Evolutionary conservation across 2,797 vertebrate species (phyloP), one percentile per base, ranked within the genome.

Genomic region (Rhynchonycteris naso): DNA sequence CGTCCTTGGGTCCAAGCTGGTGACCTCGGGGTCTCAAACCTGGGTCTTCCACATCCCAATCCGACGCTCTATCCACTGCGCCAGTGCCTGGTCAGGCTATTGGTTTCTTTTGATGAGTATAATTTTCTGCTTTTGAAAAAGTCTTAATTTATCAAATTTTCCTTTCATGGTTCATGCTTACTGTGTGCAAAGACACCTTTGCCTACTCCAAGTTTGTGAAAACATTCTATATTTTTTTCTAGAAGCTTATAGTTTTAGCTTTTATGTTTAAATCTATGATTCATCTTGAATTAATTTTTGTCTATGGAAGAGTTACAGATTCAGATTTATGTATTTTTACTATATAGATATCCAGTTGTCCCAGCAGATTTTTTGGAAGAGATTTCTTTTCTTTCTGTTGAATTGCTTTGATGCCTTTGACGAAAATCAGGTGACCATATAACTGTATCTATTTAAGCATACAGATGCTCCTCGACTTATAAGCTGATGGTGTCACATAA

Each of bases 91-190:
- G n/a, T n/a, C n/a, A n/a, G n/a, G n/a, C n/a, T n/a, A n/a, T n/a
- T n/a, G 13, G 28, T 61, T 91, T 88, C 71, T 88, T 94, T 91
- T 85, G 33, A 65, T 35, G 28, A 71, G n/a, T 69, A 33, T 69
- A 68, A 28, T 52, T 93, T 91, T 87, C 38, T 92, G 65, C 78
- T 72, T 84, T 79, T 79, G 58, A 75, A 72, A 24, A 59, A 75
- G 61, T 75, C 35, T 81, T 86, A 74, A 35, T 71, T 75, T 76
- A 69, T 86, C 74, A 76, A 79, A 15, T 47, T 75, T 95, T 71
- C 54, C 28, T 88, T 88, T 63, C 76, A 63, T 83, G 30, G 11
- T 54, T 88, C 47, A 21, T 81, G 66, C 13, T 66, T 58, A 65
- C 58, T 81, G 7, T 58, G 50, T 81, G 30, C 30, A 89, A n/a